Base-by-base conservation (phyloP, 2,113 vertebrate genomes). In the Hippocampus abdominalis region DNA sequence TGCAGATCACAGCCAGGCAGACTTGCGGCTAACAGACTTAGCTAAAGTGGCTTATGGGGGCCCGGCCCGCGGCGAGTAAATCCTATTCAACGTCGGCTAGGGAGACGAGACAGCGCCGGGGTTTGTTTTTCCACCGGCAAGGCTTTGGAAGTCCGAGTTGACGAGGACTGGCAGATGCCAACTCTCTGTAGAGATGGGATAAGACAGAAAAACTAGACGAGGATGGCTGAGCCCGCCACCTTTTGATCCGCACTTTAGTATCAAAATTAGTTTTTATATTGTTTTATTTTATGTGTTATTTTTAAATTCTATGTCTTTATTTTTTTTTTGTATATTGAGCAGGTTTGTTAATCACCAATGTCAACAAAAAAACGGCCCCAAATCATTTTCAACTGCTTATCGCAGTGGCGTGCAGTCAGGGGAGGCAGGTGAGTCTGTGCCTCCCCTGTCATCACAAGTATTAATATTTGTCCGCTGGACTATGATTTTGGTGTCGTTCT, bases 41-140 rank as follows among this genome's bases (percentile, higher is more conserved):
- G 86, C 89, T 86, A 86, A 90, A 87, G 87, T 89, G 85, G 88
- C 89, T 90, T 91, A 87, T 68, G 78, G 62, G 81, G 88, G 82
- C 85, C 77, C 53, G 61, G 71, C 74, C 81, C n/a, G 69, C 85
- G 71, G 72, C 75, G 72, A 76, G 76, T 79, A 88, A 91, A 91
- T 89, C 89, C 89, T 84, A 90, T 90, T 87, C 84, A 81, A 85
- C 81, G 71, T 77, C 78, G 78, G 65, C 21, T 20, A 83, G 79
- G 87, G 80, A 16, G 3, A 12, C 6, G 32, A 75, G 68, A 64
- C n/a, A 64, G 53, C 40, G 39, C 56, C 18, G 15, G 46, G 15
- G 68, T 70, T 77, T 83, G 84, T 86, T 85, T 86, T 66, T 67
- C 68, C 71, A 71, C 68, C 72, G 77, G 77, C 76, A 78, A 78